Conservation (phyloP, 2,888 invertebrate species). For the Zaprionus obscuricornis region DNA sequence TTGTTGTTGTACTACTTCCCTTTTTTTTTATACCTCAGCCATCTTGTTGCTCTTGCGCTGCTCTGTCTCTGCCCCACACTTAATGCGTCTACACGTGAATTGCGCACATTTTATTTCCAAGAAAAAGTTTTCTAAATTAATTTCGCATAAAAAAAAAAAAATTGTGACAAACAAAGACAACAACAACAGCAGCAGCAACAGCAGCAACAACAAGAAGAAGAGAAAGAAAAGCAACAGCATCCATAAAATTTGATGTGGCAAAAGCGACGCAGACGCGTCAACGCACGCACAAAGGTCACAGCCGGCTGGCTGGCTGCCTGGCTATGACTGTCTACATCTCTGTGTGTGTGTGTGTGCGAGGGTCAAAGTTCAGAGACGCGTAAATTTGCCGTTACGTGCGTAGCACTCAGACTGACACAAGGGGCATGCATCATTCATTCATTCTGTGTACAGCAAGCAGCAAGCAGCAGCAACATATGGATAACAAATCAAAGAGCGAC, state of each 20-base stretch:
- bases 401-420: conserved; percentile 15
- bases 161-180: conserved; percentile 30
- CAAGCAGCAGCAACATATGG: no score
- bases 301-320: conserved; percentile 43
- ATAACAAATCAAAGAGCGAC: no score
- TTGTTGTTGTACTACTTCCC: no score
- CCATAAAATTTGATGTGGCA: conserved; percentile 57
- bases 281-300: conserved; percentile 67
- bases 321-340: no score
- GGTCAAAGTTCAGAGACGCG: conserved; percentile 77
- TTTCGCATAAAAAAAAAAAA: conserved; percentile 68
- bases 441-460: no score
- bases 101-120: conserved; percentile 36
- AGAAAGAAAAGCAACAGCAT: conserved; percentile 37
- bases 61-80: neutral
- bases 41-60: neutral
- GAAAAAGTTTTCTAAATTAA: conserved; percentile 71
- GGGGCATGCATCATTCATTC: neutral
- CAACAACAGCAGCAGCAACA: no score
- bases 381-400: conserved; percentile 61
- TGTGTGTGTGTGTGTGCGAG: conserved; percentile 38
- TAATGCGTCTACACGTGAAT: conserved; percentile 28
- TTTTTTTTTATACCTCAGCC: no score
- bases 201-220: conserved; percentile 27
- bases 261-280: conserved; percentile 38